These are phyloP conservation scores for Darevskia mixta DNA, from an alignment of 2,797 vertebrate genomes.

Conservation along the genomic window DNA sequence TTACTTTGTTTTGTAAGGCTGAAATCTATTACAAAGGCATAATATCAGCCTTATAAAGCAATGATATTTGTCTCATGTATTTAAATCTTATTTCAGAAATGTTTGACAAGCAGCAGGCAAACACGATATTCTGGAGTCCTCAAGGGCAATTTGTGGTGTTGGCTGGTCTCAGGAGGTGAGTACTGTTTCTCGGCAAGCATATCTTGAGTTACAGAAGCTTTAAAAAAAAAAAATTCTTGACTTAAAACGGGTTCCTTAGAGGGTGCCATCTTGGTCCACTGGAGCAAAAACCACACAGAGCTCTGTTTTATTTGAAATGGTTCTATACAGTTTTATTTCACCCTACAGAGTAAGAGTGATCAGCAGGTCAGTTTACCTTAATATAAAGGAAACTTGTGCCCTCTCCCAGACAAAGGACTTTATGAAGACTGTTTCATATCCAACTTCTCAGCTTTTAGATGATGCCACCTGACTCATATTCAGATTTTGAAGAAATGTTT, in stretches of 20 bases:
- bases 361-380: not conserved
- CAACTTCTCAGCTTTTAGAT: not conserved
- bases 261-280: no score
- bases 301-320: not conserved
- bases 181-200: not conserved
- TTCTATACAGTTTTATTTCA: not conserved
- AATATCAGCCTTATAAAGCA: not conserved
- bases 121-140: conserved; percentile 99
- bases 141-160: conserved; percentile 98
- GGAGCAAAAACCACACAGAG: not conserved
- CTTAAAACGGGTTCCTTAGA: not conserved
- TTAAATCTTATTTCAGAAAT: conserved; percentile 82
- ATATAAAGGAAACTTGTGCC: not conserved
- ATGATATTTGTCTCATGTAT: not conserved
- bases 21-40: not conserved
- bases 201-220: no score
- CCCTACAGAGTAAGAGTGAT: not conserved
- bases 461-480: not conserved
- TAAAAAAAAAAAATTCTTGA: no score
- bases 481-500: no score
- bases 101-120: conserved; percentile 98
- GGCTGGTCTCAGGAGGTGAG: conserved; percentile 95
- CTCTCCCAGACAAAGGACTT: not conserved
- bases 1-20: not conserved
- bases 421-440: not conserved